Conservation (phyloP, 1,140 invertebrate genomes). For the Bombus sibiricus region DNA sequence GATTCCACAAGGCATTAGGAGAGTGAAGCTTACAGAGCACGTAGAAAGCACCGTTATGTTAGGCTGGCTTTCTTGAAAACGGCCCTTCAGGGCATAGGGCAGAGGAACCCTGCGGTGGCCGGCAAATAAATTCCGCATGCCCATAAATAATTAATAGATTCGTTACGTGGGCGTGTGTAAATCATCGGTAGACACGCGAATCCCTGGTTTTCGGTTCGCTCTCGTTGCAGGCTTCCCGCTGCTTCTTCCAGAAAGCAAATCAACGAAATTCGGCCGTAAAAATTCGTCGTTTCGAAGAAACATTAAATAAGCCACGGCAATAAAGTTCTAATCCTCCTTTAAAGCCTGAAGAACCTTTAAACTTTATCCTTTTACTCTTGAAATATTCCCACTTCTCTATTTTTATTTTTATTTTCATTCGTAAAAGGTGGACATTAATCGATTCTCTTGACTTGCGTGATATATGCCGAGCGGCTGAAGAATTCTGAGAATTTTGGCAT, state of each 20-base stretch:
- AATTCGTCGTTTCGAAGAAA: conserved; percentile 54
- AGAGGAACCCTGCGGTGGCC: conserved; percentile 61
- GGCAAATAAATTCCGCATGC: conserved; percentile 74
- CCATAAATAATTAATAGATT: conserved; percentile 79
- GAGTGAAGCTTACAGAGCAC: conserved; percentile 7
- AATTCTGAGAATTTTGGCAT: not conserved
- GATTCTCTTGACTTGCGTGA: not conserved
- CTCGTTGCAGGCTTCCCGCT: conserved; percentile 56
- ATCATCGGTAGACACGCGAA: conserved; percentile 72
- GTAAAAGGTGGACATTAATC: conserved; percentile 1
- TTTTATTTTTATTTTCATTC: not conserved
- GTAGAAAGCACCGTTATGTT: conserved; percentile 61
- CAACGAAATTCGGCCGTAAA: conserved; percentile 63
- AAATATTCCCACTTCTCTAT: not conserved
- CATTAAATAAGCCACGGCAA: conserved; percentile 31
- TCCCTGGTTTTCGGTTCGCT: conserved; percentile 57
- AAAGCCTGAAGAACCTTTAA: conserved; percentile 2
- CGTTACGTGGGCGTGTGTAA: conserved; percentile 76
- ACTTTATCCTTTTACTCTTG: not conserved
- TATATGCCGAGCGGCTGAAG: not conserved
- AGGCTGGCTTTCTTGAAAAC: conserved; percentile 46
- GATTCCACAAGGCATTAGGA: not conserved
- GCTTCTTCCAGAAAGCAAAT: conserved; percentile 51
- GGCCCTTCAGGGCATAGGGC: conserved; percentile 63
- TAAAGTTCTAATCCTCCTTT: conserved; percentile 33